phyloP scores from a whole-genome alignment of 2,113 vertebrate genomes.

The Picathartes gymnocephalus region DNA sequence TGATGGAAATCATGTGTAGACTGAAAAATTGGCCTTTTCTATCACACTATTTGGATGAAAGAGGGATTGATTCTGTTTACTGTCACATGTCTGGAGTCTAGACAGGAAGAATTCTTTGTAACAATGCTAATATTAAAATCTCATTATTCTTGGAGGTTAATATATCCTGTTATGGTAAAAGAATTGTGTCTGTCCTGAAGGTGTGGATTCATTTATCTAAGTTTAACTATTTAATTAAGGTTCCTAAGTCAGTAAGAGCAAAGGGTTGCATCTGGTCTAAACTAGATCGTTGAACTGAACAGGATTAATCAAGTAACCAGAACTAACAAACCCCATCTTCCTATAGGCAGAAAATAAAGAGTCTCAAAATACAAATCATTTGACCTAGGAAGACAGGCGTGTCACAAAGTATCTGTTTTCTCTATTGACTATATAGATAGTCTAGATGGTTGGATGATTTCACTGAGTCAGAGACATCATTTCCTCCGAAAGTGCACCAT shows the following conservation, averaged over 20 bases:
- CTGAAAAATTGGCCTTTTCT: slow-evolving; percentile 40
- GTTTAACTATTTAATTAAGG: neutral
- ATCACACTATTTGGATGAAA: slow-evolving; percentile 13
- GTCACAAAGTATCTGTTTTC: neutral
- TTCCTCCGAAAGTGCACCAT: neutral
- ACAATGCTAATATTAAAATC: slow-evolving; percentile 45
- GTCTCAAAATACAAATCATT: neutral
- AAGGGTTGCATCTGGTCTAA: neutral
- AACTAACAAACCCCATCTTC: neutral
- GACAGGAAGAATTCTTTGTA: slow-evolving; percentile 17
- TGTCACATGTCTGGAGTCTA: slow-evolving; percentile 25
- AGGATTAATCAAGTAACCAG: neutral
- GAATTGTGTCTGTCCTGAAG: neutral
- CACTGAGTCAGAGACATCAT: neutral
- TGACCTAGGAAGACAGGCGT: neutral
- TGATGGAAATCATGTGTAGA: neutral
- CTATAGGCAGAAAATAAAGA: neutral
- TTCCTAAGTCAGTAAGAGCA: neutral
- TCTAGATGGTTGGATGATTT: neutral
- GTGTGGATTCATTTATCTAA: neutral
- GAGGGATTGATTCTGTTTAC: slow-evolving; percentile 21
- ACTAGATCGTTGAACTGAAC: neutral
- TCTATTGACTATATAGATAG: neutral
- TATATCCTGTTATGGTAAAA: neutral
- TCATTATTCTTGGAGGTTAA: neutral